phyloP scores from a whole-genome alignment of 2,113 vertebrate genomes.

The Phyllostomus discolor region DNA sequence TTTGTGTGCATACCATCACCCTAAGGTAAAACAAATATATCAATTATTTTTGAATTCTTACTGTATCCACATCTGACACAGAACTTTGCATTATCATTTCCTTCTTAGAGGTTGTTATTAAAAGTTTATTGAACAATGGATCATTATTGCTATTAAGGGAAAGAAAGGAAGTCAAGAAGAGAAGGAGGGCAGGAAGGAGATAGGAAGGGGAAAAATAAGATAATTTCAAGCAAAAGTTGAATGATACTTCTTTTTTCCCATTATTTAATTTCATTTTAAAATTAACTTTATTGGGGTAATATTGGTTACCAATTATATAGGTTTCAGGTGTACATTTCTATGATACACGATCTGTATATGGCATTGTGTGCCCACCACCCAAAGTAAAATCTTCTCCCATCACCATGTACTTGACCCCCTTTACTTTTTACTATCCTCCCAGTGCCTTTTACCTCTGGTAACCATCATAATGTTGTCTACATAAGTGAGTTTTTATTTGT shows the following conservation, averaged over 20 bases:
- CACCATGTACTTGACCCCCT: neutral
- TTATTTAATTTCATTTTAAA: neutral
- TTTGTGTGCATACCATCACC: neutral
- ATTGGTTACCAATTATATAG: neutral
- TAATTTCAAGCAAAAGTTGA: neutral
- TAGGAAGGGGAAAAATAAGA: neutral
- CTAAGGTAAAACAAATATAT: neutral
- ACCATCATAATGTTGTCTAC: neutral
- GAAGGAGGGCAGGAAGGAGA: neutral
- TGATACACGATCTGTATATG: neutral
- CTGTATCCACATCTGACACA: neutral
- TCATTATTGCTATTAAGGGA: neutral
- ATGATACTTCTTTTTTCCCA: neutral
- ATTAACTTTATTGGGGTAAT: neutral
- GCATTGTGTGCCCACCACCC: neutral
- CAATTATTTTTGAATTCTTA: neutral
- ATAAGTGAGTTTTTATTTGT: neutral
- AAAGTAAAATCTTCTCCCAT: neutral
- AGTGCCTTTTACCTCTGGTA: neutral
- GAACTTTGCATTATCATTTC: neutral
- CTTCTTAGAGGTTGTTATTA: neutral
- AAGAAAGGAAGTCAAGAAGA: neutral
- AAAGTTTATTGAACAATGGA: neutral
- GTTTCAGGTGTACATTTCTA: neutral
- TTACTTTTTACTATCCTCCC: neutral